Evolutionary conservation across 2,797 vertebrate genomes (phyloP), one percentile per base, ranked within the genome.

Genomic region (Xiphophorus birchmanni): DNA sequence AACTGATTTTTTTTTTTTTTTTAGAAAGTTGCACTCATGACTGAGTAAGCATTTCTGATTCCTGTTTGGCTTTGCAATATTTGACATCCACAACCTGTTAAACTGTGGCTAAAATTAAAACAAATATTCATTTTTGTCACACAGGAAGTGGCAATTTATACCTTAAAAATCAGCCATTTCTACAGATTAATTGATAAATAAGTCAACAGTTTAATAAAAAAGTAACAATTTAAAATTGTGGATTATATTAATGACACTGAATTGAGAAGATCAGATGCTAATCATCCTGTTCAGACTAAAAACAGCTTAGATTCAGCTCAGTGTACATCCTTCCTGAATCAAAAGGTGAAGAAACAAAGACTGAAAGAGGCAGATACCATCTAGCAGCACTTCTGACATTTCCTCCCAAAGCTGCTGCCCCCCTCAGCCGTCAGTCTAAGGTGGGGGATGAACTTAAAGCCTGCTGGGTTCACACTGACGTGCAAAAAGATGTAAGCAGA

Each of bases 361-460:
- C 48, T 72, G 56, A 87, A 83, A 73, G 80, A 54, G 74, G 75
- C 63, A 87, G 82, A 89, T 65, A 74, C 78, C 58, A 60, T 85
- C 87, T 77, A 90, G 80, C 76, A 82, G 76, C 80, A 82, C 80
- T 88, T 82, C 76, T 90, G 89, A 92, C 90, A 93, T 94, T 94
- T 94, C 83, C 78, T 86, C n/a, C 42, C 80, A 82, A 82, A 90
- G 87, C 79, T 80, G 60, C n/a, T 0, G 76, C 78, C 29, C 40
- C 76, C 54, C 44, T 86, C 90, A 73, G 89, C 79, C 87, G 7
- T 0, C 37, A 76, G 79, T 84, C 83, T 90, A 90, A 91, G 80
- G 67, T 52, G 44, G 48, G 80, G 60, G 86, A 82, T 74, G 82
- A 86, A 76, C 71, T 67, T 0, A 35, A 80, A 80, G 74, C 56